These are phyloP conservation scores for Drosophila greeni DNA, from an alignment of 2,888 invertebrate species.

Conservation along the genomic window DNA sequence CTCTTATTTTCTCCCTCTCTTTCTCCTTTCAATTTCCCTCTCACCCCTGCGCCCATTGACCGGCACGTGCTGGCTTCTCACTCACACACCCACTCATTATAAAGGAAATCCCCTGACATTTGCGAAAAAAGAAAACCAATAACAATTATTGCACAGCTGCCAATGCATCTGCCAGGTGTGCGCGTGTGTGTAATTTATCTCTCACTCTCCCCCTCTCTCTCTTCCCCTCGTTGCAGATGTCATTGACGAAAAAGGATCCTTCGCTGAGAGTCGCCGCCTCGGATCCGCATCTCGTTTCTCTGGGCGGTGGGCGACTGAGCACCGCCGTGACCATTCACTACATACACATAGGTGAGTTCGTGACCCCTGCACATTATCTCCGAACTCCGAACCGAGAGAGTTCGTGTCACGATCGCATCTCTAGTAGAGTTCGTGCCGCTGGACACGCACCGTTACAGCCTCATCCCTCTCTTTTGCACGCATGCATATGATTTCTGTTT, in stretches of 20 bases:
- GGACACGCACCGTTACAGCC: constrained; percentile 21
- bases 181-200: constrained; percentile 1
- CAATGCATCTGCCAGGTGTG: constrained; percentile 27
- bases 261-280: constrained; percentile 85
- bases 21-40: too few species aligned
- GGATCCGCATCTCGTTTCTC: constrained; percentile 93
- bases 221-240: constrained; percentile 74
- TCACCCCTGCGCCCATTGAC: constrained; percentile 1
- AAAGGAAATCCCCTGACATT: constrained; percentile 28
- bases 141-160: constrained; percentile 30
- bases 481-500: constrained; percentile 21
- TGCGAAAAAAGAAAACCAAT: constrained; percentile 16
- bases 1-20: neutral
- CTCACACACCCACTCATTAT: constrained; percentile 17
- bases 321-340: constrained; percentile 95
- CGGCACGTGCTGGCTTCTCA: constrained; percentile 21
- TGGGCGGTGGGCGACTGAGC: constrained; percentile 92
- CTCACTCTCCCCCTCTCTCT: constrained; percentile 2
- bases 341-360: constrained; percentile 88
- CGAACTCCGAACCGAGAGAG: neutral
- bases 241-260: constrained; percentile 79
- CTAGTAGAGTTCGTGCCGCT: constrained; percentile 1
- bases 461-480: constrained; percentile 2
- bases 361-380: too few species aligned
- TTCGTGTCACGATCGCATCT: constrained; percentile 6